These are phyloP conservation scores for human (Homo sapiens) DNA, from an alignment of 2,113 vertebrate genomes.

Conservation along the genomic window DNA sequence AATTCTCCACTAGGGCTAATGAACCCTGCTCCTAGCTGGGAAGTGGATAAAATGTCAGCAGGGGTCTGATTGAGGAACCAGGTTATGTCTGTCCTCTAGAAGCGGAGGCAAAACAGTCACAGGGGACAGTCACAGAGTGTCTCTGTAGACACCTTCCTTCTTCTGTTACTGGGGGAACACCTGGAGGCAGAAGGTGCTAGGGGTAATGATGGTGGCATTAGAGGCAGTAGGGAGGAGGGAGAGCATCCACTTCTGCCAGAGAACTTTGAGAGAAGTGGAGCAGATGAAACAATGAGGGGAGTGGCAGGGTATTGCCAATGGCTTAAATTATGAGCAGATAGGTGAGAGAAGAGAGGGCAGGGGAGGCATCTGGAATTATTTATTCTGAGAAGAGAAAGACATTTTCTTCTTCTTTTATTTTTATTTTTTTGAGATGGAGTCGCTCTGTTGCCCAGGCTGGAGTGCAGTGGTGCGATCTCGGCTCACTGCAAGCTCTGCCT, in stretches of 20 bases:
- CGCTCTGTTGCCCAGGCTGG: no score
- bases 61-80: background rate
- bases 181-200: background rate
- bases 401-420: background rate
- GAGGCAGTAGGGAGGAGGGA: background rate
- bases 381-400: background rate
- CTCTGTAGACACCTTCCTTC: background rate
- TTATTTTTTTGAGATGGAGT: no score
- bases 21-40: background rate
- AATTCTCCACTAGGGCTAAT: background rate
- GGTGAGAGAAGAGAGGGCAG: background rate
- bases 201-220: background rate
- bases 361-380: constrained; percentile 13
- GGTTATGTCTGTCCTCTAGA: background rate
- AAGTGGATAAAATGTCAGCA: background rate
- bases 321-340: background rate
- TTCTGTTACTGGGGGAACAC: background rate
- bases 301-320: background rate
- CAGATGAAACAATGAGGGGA: background rate
- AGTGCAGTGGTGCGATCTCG: no score
- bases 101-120: background rate
- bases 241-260: background rate
- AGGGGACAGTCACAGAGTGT: background rate
- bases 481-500: no score
- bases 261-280: background rate